These are phyloP conservation scores for Philhelius pedissequus DNA, from an alignment of 2,888 invertebrate species.

Conservation along the genomic window DNA sequence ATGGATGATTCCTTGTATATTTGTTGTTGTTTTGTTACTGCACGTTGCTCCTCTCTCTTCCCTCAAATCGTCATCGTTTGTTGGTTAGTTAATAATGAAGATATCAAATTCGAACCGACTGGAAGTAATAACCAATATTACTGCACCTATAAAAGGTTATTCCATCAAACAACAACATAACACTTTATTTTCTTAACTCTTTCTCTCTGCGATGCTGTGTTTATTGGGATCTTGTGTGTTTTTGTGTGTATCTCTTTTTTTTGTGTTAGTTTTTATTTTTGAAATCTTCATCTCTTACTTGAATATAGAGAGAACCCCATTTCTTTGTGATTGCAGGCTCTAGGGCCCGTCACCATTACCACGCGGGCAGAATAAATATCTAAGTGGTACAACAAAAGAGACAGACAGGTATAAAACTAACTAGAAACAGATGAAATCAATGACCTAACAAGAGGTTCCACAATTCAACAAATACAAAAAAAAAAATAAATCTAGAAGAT, in stretches of 20 bases:
- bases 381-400: conserved; percentile 50
- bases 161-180: conserved; percentile 40
- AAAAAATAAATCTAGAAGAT: background rate
- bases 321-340: conserved; percentile 50
- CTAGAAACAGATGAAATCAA: conserved; percentile 65
- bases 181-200: conserved; percentile 41
- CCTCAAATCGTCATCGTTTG: background rate
- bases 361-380: conserved; percentile 46
- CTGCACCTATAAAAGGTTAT: conserved; percentile 66
- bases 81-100: conserved; percentile 51
- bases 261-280: background rate
- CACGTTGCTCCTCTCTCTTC: background rate
- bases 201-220: background rate
- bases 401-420: conserved; percentile 56
- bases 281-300: conserved; percentile 51
- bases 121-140: conserved; percentile 69
- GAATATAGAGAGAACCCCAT: conserved; percentile 9
- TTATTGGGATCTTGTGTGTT: background rate
- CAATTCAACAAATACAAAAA: background rate
- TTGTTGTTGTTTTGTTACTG: background rate
- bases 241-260: background rate
- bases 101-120: conserved; percentile 61
- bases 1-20: conserved; percentile 5
- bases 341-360: conserved; percentile 53
- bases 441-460: conserved; percentile 65